These are phyloP conservation scores for Zapornia atra DNA, from an alignment of 2,113 vertebrate species.

Conservation along the genomic window DNA sequence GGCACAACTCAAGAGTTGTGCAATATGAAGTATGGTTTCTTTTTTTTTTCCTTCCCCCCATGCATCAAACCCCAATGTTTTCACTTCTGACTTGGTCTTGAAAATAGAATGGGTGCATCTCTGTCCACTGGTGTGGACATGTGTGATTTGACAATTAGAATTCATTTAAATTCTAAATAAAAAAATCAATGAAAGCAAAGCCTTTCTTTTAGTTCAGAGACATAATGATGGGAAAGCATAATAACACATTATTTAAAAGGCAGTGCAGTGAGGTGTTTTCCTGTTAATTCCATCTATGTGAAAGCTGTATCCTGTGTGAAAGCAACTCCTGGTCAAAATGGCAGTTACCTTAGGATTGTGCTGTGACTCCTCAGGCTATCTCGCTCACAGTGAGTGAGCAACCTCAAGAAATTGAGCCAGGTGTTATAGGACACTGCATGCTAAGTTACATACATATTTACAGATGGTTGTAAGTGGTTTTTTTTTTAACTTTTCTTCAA, in stretches of 20 bases:
- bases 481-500: conserved; percentile 45
- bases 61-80: background rate
- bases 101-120: background rate
- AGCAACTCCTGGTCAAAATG: background rate
- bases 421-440: background rate
- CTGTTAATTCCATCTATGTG: background rate
- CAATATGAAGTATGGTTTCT: background rate
- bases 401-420: background rate
- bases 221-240: background rate
- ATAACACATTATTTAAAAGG: background rate
- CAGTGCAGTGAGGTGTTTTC: background rate
- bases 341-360: background rate
- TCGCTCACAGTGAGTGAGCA: background rate
- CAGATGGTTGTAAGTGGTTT: background rate
- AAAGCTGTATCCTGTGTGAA: background rate
- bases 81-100: background rate
- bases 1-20: background rate
- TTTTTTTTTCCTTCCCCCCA: too few relatives aligned
- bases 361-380: background rate
- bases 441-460: background rate
- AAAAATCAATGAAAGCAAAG: background rate
- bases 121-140: background rate
- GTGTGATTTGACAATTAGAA: background rate
- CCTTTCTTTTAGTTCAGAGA: background rate
- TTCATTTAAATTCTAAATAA: background rate